Base-by-base conservation (phyloP, 2,797 vertebrate species). In the Microcaecilia unicolor region DNA sequence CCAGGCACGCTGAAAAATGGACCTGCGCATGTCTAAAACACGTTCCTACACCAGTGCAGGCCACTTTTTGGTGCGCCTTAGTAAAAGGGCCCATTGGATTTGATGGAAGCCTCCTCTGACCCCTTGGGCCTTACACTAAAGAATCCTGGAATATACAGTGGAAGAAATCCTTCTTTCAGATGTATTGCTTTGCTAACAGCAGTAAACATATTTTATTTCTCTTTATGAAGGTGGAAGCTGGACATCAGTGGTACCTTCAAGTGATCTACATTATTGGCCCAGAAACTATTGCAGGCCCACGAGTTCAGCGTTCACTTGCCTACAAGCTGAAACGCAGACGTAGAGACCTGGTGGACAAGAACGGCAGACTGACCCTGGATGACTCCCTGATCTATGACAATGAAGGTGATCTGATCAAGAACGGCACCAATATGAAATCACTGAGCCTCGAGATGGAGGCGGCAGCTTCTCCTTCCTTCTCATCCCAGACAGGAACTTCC, bases 191-290 rank as follows among this genome's bases (percentile, higher is more conserved):
- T 8, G 22, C 18, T 17, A 5, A 32, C 22, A 22, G 11, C 17
- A 11, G 3, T 10, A 1, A 3, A n/a, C 6, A 22, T 6, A 1
- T n/a, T 3, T 3, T 5, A 0, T 5, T 3, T 25, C 2, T 48
- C 29, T 27, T 31, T 43, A 31, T 28, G 10, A 57, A 98, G 96
- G 93, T 98, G 71, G 96, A 96, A 69, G 91, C 94, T 2, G 96
- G 96, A 1, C 96, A 99, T 50, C 96, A 98, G 75, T 97, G 96
- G 96, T 96, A 98, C 52, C 87, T 99, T 5, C 94, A 97, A 34
- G 94, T 98, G 29, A 97, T 98, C 60, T 99, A 98, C 0, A 66
- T 98, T 10, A 98, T 99, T 4, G 76, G 91, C 4, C 94, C 93
- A 0, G 91, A 95, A 51, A 83, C 84, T 1, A 51, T 72, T 18